These are phyloP conservation scores for Leptobrachium ailaonicum DNA, from an alignment of 2,113 vertebrate genomes.

Conservation along the genomic window DNA sequence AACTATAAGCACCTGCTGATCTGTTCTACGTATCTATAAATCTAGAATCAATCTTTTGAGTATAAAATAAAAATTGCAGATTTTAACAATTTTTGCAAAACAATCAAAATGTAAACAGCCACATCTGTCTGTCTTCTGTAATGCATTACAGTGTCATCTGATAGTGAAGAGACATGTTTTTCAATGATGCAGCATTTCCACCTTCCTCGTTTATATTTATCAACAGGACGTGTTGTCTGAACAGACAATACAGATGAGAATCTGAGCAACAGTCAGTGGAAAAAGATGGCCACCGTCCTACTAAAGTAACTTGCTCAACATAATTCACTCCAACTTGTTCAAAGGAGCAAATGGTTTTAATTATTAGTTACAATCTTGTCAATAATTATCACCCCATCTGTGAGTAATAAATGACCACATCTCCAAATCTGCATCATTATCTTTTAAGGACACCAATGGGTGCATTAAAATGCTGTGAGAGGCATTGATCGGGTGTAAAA, in stretches of 20 bases:
- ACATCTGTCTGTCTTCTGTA: background rate
- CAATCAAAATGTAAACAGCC: background rate
- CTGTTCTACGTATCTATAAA: too few relatives aligned
- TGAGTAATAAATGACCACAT: conserved; percentile 87
- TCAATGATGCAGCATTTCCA: background rate
- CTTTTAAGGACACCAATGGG: conserved; percentile 88
- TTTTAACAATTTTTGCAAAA: background rate
- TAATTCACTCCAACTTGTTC: conserved; percentile 70
- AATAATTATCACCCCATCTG: conserved; percentile 89
- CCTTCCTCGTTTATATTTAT: background rate
- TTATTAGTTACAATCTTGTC: conserved; percentile 80
- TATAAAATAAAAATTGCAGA: background rate
- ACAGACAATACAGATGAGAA: background rate
- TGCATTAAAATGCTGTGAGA: conserved; percentile 87
- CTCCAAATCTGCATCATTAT: conserved; percentile 88
- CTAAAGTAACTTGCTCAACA: conserved; percentile 59
- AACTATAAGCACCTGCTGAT: too few relatives aligned
- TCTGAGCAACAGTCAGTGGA: background rate
- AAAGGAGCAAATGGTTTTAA: conserved; percentile 72
- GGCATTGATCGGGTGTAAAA: conserved; percentile 87
- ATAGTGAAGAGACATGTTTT: background rate
- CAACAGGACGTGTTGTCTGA: background rate
- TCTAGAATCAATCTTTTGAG: background rate
- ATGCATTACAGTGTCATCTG: background rate
- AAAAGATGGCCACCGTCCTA: conserved; percentile 54